Conservation (phyloP, 2,888 invertebrate species). For the Listrodromus nycthemerus region DNA sequence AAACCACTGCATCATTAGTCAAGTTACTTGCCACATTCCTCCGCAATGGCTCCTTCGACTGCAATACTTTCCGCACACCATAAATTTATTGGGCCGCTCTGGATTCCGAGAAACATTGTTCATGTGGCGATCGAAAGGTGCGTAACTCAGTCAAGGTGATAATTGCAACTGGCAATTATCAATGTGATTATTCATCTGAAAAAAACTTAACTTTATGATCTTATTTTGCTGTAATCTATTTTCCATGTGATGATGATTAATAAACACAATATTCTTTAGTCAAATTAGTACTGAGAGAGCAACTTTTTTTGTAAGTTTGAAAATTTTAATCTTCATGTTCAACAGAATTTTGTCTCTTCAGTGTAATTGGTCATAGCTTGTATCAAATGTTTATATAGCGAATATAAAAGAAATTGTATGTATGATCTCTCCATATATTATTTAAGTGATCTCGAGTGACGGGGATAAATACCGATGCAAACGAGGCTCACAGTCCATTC, state of each 20-base stretch:
- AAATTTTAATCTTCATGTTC: neutral
- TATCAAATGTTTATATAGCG: neutral
- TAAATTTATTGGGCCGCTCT: neutral
- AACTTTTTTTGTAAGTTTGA: neutral
- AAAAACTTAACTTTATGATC: neutral
- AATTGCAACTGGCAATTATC: neutral
- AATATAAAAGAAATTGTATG: neutral
- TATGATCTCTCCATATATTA: neutral
- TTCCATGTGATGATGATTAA: neutral
- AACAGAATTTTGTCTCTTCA: neutral
- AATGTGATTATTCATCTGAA: neutral
- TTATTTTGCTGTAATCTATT: neutral
- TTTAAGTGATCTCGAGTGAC: conserved; percentile 34
- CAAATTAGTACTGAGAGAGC: neutral
- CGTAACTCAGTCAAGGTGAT: neutral
- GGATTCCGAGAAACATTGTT: neutral
- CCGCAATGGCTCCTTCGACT: neutral
- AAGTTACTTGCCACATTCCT: neutral
- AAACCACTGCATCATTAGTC: neutral
- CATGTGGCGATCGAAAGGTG: neutral
- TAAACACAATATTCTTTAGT: neutral
- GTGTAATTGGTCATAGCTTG: too few species aligned
- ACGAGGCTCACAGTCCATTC: conserved; percentile 31
- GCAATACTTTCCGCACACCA: neutral
- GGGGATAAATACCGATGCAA: conserved; percentile 55